Percentiles rank a stretch among this genome's conserved stretches.
Evolutionary conservation across 2,797 vertebrate genomes (phyloP).

Genomic region (Anniella stebbinsi): DNA sequence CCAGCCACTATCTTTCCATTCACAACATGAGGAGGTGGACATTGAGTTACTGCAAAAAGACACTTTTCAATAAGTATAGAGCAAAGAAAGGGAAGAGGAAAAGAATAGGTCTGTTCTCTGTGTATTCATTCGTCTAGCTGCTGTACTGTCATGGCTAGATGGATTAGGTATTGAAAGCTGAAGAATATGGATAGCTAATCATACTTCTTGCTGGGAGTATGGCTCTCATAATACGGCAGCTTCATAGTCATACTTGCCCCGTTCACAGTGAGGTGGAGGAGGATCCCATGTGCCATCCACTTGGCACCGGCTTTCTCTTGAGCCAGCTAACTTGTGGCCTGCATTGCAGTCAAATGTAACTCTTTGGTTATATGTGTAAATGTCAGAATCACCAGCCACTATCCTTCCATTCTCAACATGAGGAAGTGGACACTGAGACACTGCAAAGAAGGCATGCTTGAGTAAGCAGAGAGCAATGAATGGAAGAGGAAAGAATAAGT

Average conservation of each 20-base stretch:
- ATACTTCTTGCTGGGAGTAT: too few species aligned
- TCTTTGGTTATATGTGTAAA: slow-evolving; percentile 11
- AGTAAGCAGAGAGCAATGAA: too few species aligned
- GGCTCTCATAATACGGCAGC: too few species aligned
- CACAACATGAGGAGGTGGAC: slow-evolving; percentile 1
- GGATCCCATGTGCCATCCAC: slow-evolving; percentile 11
- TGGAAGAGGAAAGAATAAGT: too few species aligned
- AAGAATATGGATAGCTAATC: background rate
- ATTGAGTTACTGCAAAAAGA: background rate
- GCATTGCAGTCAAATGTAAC: slow-evolving; percentile 42
- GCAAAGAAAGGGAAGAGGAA: background rate
- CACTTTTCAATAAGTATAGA: background rate
- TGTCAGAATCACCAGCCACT: slow-evolving; percentile 28
- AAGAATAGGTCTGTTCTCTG: background rate
- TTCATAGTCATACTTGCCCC: background rate
- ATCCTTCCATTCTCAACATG: slow-evolving; percentile 19
- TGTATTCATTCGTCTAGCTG: too few species aligned
- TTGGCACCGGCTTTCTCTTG: slow-evolving; percentile 39
- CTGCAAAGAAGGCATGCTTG: slow-evolving; percentile 22
- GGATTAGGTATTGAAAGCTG: too few species aligned
- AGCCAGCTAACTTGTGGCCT: slow-evolving; percentile 49
- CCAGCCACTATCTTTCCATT: too few species aligned
- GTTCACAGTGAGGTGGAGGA: slow-evolving; percentile 7
- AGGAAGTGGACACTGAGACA: background rate
- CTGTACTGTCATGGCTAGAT: too few species aligned